Evolutionary conservation across 2,113 vertebrate genomes (phyloP), one percentile per base, ranked within the genome.

Genomic region (Thalassarche chlororhynchos): DNA sequence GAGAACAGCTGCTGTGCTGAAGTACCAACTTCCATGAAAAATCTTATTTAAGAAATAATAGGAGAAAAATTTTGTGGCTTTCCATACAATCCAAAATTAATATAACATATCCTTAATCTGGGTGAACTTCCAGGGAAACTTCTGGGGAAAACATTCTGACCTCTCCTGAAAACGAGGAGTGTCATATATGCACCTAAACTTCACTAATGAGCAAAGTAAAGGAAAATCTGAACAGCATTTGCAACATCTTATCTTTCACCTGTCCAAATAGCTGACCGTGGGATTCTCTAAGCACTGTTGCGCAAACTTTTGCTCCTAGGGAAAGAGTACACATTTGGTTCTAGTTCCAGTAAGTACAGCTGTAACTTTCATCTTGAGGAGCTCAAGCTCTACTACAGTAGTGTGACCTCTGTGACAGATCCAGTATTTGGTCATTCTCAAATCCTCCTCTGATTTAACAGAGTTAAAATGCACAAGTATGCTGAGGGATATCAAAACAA

Each of bases 311-410:
- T 65, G 54, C 32, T 71, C 5, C 40, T 9, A 20, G 14, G 44
- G 58, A 55, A 60, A 47, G n/a, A 31, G 29, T 34, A 51, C 5
- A 25, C 6, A 1, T 23, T 36, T 52, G 28, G 14, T 66, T 61
- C 60, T 51, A n/a, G 34, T 29, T 60, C 23, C 10, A 20, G 11
- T 5, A n/a, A 38, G 23, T 26, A 36, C 51, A 66, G 42, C 52
- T 54, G 2, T 4, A 52, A 16, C 42, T 7, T 61, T 40, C 55
- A n/a, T 34, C 55, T 62, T 38, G 51, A 70, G 57, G 17, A 90
- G 46, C 1, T 14, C 2, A 8, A 36, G 25, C 14, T 61, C 23
- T 38, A 13, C 23, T 38, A 13, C 5, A 4, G 8, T 0, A 4
- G 2, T 5, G 23, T 17, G 11, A 62, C 9, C 11, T 42, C 55